Evolutionary conservation across 1,140 invertebrate genomes (phyloP), one percentile per base, ranked within the genome.

Genomic region (Drosophila kepulauana): DNA sequence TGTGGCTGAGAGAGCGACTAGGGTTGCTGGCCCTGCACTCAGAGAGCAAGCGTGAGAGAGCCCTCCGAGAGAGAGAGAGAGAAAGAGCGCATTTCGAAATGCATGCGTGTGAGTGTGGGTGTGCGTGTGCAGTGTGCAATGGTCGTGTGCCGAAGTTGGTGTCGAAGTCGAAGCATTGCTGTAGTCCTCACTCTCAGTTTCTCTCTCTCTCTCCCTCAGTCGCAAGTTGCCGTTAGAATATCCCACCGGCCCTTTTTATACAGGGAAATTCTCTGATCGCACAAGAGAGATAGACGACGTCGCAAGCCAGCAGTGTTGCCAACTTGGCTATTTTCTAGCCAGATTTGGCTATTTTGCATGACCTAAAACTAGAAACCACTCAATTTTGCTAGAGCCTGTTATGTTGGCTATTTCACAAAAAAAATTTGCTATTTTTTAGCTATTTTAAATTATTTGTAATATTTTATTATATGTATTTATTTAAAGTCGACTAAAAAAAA

Each of bases 161-260:
- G 41, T 54, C 43, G 56, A 56, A 30, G 51, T 58, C 16, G 59
- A 35, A 38, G 41, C 66, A 70, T 59, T 67, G 52, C 56, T 64
- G 58, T 70, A 58, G 67, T 75, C 58, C 73, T 70, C 73, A 52
- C 38, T 45, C 63, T 45, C 38, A 28, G 20, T 28, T 28, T 46
- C 16, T 54, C 59, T 63, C 49, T 43, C 58, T 57, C 41, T 30
- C 43, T 33, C 46, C 8, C 25, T 61, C 13, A 35, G 45, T 54
- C 1, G 35, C 28, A 35, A 81, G 63, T 71, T 82, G 80, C 80
- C 75, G 76, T 82, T 82, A 82, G 81, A 82, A 82, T 78, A 69
- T 67, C 67, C 75, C 72, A 63, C 35, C 43, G 49, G 62, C 59
- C 62, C 59, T 79, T 63, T 51, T 67, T 20, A 76, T 78, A 78